Evolutionary conservation across 92 coral and sea anemone genomes (phyloP).

Genomic region (Micromussa lordhowensis): DNA sequence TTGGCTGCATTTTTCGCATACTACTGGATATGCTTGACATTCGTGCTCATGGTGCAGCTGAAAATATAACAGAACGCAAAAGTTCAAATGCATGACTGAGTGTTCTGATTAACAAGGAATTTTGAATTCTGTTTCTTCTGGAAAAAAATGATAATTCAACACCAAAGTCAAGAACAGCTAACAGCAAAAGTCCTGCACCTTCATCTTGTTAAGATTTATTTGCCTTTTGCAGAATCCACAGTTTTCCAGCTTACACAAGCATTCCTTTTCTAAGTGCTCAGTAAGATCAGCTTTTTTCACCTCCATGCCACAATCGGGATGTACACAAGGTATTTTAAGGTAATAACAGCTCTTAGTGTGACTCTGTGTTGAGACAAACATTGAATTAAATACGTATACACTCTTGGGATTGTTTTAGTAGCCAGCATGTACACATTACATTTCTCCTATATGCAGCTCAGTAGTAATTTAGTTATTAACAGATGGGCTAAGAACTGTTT

Average conservation of each 20-base stretch:
- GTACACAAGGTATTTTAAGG: constrained; percentile 54
- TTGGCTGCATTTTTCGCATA: constrained; percentile 53
- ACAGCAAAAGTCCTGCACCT: constrained; percentile 15
- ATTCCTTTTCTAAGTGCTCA: constrained; percentile 51
- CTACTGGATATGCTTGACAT: constrained; percentile 55
- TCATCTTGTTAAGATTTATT: constrained; percentile 24
- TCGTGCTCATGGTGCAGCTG: constrained; percentile 51
- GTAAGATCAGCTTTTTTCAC: constrained; percentile 47
- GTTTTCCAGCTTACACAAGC: constrained; percentile 28
- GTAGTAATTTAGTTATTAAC: no score
- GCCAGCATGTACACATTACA: no score
- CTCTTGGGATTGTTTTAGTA: no score
- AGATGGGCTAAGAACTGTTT: no score
- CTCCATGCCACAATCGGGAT: constrained; percentile 48
- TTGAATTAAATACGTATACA: background rate
- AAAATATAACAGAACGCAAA: background rate
- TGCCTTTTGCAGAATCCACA: constrained; percentile 48
- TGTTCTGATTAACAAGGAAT: no score
- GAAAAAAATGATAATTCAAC: background rate
- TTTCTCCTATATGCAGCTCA: no score
- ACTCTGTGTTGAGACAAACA: background rate
- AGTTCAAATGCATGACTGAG: no score
- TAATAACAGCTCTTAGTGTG: constrained; percentile 47
- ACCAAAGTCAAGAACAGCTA: no score
- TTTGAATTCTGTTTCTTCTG: no score